Percentiles rank a stretch among this genome's conserved stretches.
phyloP scores from a whole-genome alignment of 2,888 invertebrate species.

The Melanostoma scalare region DNA sequence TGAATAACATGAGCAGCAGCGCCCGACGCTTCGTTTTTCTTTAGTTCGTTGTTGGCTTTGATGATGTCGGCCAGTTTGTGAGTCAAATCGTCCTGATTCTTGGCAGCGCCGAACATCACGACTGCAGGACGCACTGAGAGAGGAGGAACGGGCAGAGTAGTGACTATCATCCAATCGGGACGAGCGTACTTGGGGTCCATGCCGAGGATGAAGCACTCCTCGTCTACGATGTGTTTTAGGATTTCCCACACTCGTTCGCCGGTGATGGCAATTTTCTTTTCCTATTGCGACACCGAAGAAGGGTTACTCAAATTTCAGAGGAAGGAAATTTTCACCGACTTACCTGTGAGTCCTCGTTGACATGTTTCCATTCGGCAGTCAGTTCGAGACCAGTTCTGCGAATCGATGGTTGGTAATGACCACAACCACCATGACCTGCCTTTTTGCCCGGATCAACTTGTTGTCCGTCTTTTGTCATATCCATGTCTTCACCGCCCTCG shows the following conservation, averaged over 20 bases:
- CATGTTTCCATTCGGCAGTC: slow-evolving; percentile 98
- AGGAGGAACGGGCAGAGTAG: slow-evolving; percentile 98
- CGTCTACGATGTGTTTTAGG: slow-evolving; percentile 96
- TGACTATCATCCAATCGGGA: slow-evolving; percentile 99
- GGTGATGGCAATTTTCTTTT: slow-evolving; percentile 95
- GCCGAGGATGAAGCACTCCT: slow-evolving; percentile 95
- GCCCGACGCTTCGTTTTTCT: slow-evolving; percentile 97
- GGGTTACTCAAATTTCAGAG: neutral
- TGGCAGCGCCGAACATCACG: slow-evolving; percentile 98
- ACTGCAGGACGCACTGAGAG: slow-evolving; percentile 98
- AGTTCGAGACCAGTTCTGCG: slow-evolving; percentile 95
- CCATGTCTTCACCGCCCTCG: slow-evolving; percentile 99
- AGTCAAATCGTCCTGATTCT: slow-evolving; percentile 99
- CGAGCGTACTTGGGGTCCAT: slow-evolving; percentile 99
- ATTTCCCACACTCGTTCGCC: slow-evolving; percentile 99
- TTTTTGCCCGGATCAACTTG: slow-evolving; percentile 83
- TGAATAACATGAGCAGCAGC: slow-evolving; percentile 98
- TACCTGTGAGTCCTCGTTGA: slow-evolving; percentile 96
- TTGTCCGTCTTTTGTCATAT: slow-evolving; percentile 91
- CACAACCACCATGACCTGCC: slow-evolving; percentile 96
- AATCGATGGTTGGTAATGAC: slow-evolving; percentile 97
- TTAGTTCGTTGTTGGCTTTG: slow-evolving; percentile 97
- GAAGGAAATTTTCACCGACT: neutral
- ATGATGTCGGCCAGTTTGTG: slow-evolving; percentile 99
- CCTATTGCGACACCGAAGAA: slow-evolving; percentile 80